These are phyloP conservation scores for Scaptomyza tumidula DNA, from an alignment of 2,888 invertebrate genomes.

Conservation along the genomic window DNA sequence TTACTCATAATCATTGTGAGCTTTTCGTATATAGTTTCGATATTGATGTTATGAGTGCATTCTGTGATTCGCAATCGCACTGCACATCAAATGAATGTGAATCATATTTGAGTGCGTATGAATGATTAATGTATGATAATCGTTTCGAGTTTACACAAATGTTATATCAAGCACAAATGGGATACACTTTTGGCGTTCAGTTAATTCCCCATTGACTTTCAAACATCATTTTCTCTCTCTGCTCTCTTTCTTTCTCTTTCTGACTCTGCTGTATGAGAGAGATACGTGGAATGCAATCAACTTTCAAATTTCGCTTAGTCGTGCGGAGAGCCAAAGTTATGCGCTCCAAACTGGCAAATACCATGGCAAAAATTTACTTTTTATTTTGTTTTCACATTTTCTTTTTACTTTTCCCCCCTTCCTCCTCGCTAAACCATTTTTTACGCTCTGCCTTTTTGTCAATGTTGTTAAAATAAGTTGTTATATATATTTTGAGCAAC, in stretches of 20 bases:
- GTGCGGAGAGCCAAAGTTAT: constrained; percentile 39
- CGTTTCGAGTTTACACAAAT: constrained; percentile 32
- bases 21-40: no score
- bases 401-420: no score
- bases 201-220: constrained; percentile 16
- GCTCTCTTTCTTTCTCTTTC: not conserved
- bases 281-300: constrained; percentile 70
- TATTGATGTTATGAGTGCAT: no score
- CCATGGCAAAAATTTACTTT: constrained; percentile 44
- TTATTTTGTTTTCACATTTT: constrained; percentile 19
- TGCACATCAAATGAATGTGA: constrained; percentile 43
- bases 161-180: no score
- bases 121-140: constrained; percentile 70
- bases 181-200: not conserved
- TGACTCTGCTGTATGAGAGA: not conserved
- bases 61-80: constrained; percentile 1
- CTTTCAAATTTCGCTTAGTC: constrained; percentile 38
- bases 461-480: not conserved
- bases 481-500: not conserved
- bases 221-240: not conserved
- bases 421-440: no score
- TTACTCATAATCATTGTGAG: no score
- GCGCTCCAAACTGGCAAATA: constrained; percentile 42
- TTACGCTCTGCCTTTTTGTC: not conserved
- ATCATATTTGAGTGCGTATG: constrained; percentile 51